These are phyloP conservation scores for Copidosoma aretas DNA, from an alignment of 2,888 invertebrate species.

Conservation along the genomic window DNA sequence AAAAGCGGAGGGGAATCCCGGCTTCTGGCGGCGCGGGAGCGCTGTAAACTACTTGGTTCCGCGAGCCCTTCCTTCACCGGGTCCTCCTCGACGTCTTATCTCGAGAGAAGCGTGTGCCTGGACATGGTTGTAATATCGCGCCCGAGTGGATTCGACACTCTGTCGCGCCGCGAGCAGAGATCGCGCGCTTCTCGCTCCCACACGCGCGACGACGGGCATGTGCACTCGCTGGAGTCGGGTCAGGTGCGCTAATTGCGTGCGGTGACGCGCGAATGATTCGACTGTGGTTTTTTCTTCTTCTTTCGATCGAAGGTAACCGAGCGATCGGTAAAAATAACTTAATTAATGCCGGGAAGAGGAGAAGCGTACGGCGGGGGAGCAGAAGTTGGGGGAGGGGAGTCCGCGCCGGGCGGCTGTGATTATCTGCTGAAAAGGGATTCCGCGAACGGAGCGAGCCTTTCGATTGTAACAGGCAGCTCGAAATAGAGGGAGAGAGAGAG, in stretches of 20 bases:
- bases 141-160: too few relatives aligned
- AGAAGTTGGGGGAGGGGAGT: slow-evolving; percentile 43
- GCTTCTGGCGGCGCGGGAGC: neutral
- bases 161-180: neutral
- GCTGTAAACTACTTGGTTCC: slow-evolving; percentile 37
- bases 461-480: too few relatives aligned
- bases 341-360: slow-evolving; percentile 52
- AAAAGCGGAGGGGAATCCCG: slow-evolving; percentile 10
- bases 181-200: neutral
- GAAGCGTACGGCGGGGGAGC: too few relatives aligned
- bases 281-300: slow-evolving; percentile 1
- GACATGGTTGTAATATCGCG: too few relatives aligned
- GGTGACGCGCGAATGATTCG: slow-evolving; percentile 43
- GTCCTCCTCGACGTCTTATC: neutral
- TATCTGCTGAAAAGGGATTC: slow-evolving; percentile 53
- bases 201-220: slow-evolving; percentile 37
- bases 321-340: slow-evolving; percentile 56
- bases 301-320: neutral
- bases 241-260: slow-evolving; percentile 49
- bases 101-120: neutral
- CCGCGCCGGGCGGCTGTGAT: slow-evolving; percentile 47
- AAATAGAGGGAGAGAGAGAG: slow-evolving; percentile 9
- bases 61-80: neutral
- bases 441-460: slow-evolving; percentile 36
- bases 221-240: slow-evolving; percentile 36